Conservation (phyloP, 2,888 invertebrate genomes). For the Meiosimyza platycephala region DNA sequence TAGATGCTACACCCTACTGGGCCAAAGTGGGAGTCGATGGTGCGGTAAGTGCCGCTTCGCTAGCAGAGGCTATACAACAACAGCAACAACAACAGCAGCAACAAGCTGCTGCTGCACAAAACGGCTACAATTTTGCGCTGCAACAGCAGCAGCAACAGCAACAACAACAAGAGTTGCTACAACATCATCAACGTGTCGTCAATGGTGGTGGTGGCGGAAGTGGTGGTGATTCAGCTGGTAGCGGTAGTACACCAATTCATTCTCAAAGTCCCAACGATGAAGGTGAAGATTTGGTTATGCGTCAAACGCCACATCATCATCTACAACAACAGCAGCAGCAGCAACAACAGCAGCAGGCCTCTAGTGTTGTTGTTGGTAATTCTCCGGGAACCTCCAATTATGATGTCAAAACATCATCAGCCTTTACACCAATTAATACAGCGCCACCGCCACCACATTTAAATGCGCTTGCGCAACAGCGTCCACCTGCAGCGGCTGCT, state of each 20-base stretch:
- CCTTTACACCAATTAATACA: constrained; percentile 93
- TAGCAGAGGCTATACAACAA: constrained; percentile 73
- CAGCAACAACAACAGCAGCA: constrained; percentile 55
- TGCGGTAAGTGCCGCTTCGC: constrained; percentile 70
- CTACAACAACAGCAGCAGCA: constrained; percentile 60
- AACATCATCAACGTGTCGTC: constrained; percentile 71
- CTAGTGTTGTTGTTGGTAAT: constrained; percentile 49
- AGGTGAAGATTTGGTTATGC: constrained; percentile 65
- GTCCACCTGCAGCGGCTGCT: constrained; percentile 70
- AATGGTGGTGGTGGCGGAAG: constrained; percentile 65
- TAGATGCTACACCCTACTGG: constrained; percentile 76
- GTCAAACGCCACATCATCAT: constrained; percentile 63
- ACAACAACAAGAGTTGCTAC: constrained; percentile 62
- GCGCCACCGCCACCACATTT: constrained; percentile 82
- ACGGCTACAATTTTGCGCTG: constrained; percentile 67
- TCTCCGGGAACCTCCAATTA: constrained; percentile 57
- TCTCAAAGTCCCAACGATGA: constrained; percentile 65
- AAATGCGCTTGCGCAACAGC: constrained; percentile 68
- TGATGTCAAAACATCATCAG: constrained; percentile 74
- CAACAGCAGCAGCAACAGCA: constrained; percentile 78
- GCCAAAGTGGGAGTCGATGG: constrained; percentile 85
- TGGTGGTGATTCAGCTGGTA: constrained; percentile 54
- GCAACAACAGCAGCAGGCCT: constrained; percentile 53
- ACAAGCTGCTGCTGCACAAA: constrained; percentile 72
- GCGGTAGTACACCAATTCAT: constrained; percentile 60